Evolutionary conservation across 2,888 invertebrate species (phyloP).

Genomic region (Tetrapedia diversipes): DNA sequence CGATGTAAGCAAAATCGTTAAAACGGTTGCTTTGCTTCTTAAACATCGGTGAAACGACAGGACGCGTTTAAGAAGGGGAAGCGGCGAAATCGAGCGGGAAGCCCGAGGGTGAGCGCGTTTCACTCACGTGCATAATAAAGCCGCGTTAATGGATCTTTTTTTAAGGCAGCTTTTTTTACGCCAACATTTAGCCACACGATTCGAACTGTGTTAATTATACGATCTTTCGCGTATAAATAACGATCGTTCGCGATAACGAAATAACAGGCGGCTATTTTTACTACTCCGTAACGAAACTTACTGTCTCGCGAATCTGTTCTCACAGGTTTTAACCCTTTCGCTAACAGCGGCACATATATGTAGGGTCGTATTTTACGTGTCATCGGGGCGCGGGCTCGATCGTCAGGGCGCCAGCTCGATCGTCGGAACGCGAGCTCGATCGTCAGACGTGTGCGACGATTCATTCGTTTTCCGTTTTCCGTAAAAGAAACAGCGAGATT

Average conservation of each 20-base stretch:
- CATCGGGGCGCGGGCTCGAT: no score
- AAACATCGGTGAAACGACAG: not conserved
- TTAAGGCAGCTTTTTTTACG: conserved; percentile 10
- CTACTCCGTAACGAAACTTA: not conserved
- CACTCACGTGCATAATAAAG: not conserved
- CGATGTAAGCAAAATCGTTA: no score
- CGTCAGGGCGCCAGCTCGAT: no score
- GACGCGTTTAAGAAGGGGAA: not conserved
- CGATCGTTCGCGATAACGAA: not conserved
- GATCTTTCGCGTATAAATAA: not conserved
- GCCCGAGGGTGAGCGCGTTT: conserved; percentile 7
- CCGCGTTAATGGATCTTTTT: conserved; percentile 12
- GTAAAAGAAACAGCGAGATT: no score
- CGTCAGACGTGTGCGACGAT: no score
- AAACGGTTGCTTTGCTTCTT: not conserved
- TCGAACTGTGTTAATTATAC: conserved; percentile 8
- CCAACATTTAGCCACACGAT: not conserved
- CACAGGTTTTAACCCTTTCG: no score
- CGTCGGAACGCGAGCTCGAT: no score
- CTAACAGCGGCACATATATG: no score
- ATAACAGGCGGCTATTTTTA: not conserved
- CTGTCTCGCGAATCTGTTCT: not conserved
- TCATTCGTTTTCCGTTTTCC: no score
- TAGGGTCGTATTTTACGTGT: no score
- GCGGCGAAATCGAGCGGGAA: not conserved